Conservation (phyloP, 1,140 invertebrate species). For the Aphelinus certus region DNA sequence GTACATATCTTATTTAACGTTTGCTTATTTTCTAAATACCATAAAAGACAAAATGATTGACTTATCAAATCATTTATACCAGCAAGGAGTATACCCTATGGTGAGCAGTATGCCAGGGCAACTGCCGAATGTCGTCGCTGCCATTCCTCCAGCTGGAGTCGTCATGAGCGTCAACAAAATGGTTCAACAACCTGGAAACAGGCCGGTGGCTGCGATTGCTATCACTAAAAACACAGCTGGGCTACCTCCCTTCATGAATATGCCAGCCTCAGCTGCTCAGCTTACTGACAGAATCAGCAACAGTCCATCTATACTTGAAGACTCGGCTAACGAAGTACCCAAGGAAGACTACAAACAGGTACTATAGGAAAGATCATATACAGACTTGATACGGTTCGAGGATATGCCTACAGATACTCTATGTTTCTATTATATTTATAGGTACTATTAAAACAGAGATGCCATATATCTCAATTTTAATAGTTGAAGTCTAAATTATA, state of each 20-base stretch:
- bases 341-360: constrained; percentile 51
- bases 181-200: not conserved
- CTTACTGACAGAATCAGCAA: constrained; percentile 60
- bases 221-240: constrained; percentile 30
- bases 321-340: constrained; percentile 57
- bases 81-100: constrained; percentile 34
- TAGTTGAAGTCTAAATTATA: too few species aligned
- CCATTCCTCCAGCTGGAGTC: constrained; percentile 44
- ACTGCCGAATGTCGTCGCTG: constrained; percentile 45
- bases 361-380: too few species aligned
- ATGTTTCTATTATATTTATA: too few species aligned
- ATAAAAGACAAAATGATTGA: too few species aligned
- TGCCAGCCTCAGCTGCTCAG: constrained; percentile 58
- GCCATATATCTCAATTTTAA: too few species aligned
- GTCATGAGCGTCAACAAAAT: constrained; percentile 44
- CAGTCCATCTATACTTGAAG: constrained; percentile 53
- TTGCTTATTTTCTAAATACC: too few species aligned
- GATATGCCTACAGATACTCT: too few species aligned
- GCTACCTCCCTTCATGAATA: constrained; percentile 59
- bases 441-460: too few species aligned
- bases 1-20: too few species aligned
- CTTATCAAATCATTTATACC: not conserved
- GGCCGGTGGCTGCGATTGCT: constrained; percentile 35
- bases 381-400: too few species aligned
- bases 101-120: constrained; percentile 37